phyloP scores from a whole-genome alignment of 2,888 invertebrate genomes.

The Molorchus minor region DNA sequence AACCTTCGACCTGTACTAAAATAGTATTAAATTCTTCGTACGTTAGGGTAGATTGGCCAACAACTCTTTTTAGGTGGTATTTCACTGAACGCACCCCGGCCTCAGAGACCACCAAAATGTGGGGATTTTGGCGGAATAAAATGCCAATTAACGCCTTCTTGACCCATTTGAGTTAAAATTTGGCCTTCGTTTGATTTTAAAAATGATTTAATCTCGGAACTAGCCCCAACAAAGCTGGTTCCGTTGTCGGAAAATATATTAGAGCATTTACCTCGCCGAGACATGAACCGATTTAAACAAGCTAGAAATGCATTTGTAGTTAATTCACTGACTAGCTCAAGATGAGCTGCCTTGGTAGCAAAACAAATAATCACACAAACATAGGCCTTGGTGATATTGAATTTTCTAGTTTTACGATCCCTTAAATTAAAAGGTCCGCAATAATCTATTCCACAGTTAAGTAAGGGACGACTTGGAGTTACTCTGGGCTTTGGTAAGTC shows the following conservation, averaged over 20 bases:
- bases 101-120: not conserved
- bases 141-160: not conserved
- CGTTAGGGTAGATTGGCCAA: not conserved
- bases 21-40: not conserved
- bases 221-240: not conserved
- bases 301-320: not conserved
- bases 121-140: not conserved
- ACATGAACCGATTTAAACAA: not conserved
- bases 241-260: not conserved
- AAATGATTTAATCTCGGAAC: not conserved
- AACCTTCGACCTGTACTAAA: not conserved
- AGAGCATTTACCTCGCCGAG: not conserved
- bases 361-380: not conserved
- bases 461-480: not conserved
- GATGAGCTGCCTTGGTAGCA: not conserved
- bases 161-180: not conserved
- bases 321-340: not conserved
- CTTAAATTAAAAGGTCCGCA: not conserved
- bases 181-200: not conserved
- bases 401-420: not conserved
- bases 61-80: not conserved
- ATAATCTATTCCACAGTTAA: constrained; percentile 3
- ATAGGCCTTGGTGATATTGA: not conserved
- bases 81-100: not conserved
- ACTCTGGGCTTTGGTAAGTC: not conserved